Evolutionary conservation across 2,113 vertebrate genomes (phyloP), one percentile per base, ranked within the genome.

Genomic region (Typhlomys cinereus): DNA sequence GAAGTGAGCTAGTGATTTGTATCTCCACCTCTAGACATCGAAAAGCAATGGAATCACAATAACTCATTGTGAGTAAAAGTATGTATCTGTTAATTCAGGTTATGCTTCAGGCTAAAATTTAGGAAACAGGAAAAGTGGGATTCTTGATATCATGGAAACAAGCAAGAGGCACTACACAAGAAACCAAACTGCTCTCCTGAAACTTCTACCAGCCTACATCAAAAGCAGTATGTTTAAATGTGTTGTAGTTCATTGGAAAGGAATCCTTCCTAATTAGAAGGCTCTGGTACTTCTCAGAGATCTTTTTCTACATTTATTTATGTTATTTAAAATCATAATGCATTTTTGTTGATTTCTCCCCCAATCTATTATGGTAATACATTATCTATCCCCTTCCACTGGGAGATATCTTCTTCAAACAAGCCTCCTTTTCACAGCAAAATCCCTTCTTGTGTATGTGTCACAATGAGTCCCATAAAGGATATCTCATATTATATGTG

Each of bases 1-100:
- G 25, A 80, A 46, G 7, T 73, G 74, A 82, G 2, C 62, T 52
- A 39, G 27, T 75, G 12, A 57, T 23, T 50, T n/a, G 75, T 1
- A 50, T n/a, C 12, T 59, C 39, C 12, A 67, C 0, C 1, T 3
- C 20, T 59, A 13, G 12, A 29, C 1, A n/a, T n/a, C 3, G 83
- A 88, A 86, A 39, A 2, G 25, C n/a, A n/a, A 67, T 69, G n/a
- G 15, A 74, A 67, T 48, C 34, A 48, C 2, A 41, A 25, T 34
- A 25, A 29, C 7, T 78, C 52, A 4, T 14, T 88, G 85, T 88
- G n/a, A 85, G 27, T 10, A 31, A 73, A 78, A n/a, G 21, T 17
- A 52, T 21, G 21, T 50, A 2, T 46, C 8, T 13, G 27, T 57
- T 31, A 39, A n/a, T n/a, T 73, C 8, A 67, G 6, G 27, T 46